phyloP scores from a whole-genome alignment of 2,888 invertebrate species.

The Dynastes grantii region DNA sequence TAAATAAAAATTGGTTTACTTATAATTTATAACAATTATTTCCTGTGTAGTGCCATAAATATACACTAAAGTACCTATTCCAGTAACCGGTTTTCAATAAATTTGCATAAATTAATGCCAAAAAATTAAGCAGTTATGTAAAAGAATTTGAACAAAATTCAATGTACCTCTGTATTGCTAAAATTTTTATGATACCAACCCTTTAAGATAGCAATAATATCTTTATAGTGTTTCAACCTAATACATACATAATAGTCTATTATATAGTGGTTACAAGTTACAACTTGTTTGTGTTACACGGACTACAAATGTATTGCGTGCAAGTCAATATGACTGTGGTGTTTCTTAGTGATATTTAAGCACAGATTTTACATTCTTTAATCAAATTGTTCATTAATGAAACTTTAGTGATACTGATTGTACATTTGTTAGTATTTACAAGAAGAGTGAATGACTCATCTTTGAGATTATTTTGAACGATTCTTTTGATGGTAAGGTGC shows the following conservation, averaged over 20 bases:
- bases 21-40: too few relatives aligned
- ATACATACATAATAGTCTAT: neutral
- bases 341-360: neutral
- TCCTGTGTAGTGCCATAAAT: too few relatives aligned
- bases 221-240: too few relatives aligned
- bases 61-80: too few relatives aligned
- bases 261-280: neutral
- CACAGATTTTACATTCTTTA: neutral
- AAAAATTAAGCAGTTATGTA: neutral
- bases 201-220: too few relatives aligned
- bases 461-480: neutral
- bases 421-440: neutral
- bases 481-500: slow-evolving; percentile 21
- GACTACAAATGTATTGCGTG: neutral
- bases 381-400: neutral
- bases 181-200: too few relatives aligned
- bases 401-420: neutral
- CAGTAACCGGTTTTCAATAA: slow-evolving; percentile 1
- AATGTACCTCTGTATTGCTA: neutral
- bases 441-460: slow-evolving; percentile 21
- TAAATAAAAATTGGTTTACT: too few relatives aligned
- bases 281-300: neutral
- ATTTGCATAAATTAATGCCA: neutral
- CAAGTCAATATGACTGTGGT: neutral
- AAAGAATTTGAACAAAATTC: neutral